Conservation (phyloP, 1,140 invertebrate genomes). For the Eulimnadia texana region DNA sequence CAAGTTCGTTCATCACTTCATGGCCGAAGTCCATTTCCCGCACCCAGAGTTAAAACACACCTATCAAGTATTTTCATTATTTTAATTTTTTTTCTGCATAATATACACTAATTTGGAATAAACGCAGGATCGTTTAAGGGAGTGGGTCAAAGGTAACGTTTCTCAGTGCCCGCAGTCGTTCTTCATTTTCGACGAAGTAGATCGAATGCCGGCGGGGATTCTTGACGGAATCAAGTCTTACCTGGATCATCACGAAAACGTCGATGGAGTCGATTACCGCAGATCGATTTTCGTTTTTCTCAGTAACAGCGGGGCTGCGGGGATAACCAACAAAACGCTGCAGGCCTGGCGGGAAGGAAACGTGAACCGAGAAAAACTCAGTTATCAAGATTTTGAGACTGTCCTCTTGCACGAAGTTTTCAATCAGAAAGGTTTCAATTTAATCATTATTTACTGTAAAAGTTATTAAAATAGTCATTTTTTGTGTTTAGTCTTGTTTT, state of each 20-base stretch:
- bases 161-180: constrained; percentile 53
- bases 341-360: constrained; percentile 27
- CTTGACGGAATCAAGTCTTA: constrained; percentile 75
- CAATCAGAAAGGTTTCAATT: constrained; percentile 32
- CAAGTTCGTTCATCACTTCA: constrained; percentile 38
- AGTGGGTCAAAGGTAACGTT: constrained; percentile 44
- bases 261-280: constrained; percentile 38
- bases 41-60: neutral
- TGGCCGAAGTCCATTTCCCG: constrained; percentile 39
- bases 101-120: neutral
- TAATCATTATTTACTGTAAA: too few species aligned
- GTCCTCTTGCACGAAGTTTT: constrained; percentile 31
- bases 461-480: too few species aligned
- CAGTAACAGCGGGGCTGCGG: constrained; percentile 35
- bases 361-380: constrained; percentile 30
- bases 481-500: too few species aligned
- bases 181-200: constrained; percentile 95
- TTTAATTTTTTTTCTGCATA: neutral
- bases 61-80: neutral
- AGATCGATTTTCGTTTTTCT: constrained; percentile 45
- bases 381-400: constrained; percentile 30
- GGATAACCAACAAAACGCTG: constrained; percentile 29
- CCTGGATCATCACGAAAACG: constrained; percentile 60
- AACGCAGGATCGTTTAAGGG: constrained; percentile 32
- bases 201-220: constrained; percentile 73